Evolutionary conservation across 2,113 vertebrate species (phyloP).

Genomic region (Austrofundulus limnaeus): DNA sequence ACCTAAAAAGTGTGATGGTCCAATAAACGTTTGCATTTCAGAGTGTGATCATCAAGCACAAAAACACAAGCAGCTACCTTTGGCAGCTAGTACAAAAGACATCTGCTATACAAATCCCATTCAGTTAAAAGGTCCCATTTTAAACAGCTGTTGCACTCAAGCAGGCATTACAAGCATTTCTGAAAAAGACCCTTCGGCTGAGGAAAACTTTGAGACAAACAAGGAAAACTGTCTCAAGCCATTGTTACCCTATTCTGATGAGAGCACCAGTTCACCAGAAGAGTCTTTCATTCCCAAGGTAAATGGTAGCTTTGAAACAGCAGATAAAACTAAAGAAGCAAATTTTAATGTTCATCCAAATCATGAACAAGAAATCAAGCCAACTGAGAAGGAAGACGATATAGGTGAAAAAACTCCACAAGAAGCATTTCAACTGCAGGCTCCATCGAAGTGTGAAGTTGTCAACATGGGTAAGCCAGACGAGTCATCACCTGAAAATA

Average conservation of each 20-base stretch:
- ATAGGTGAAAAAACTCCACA: constrained; percentile 1
- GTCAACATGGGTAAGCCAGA: neutral
- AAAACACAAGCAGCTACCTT: constrained; percentile 5
- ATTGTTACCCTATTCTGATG: constrained; percentile 1
- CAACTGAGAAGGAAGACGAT: constrained; percentile 1
- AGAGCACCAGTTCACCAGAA: neutral
- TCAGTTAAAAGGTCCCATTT: constrained; percentile 16
- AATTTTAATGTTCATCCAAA: neutral
- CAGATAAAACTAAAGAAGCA: neutral
- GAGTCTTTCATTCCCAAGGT: neutral
- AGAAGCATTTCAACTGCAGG: constrained; percentile 1
- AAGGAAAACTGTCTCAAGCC: neutral
- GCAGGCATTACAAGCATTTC: constrained; percentile 1
- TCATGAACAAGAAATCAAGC: constrained; percentile 19
- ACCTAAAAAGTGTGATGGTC: neutral
- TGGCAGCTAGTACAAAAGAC: constrained; percentile 1
- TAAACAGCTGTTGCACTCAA: neutral
- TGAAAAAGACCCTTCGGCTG: constrained; percentile 2
- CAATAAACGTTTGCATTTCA: constrained; percentile 3
- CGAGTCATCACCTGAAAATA: constrained; percentile 7
- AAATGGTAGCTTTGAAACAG: constrained; percentile 16
- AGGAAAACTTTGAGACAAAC: neutral
- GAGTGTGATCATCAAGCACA: neutral
- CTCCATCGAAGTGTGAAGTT: constrained; percentile 6
- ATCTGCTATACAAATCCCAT: neutral